Evolutionary conservation across 2,888 invertebrate genomes (phyloP), one percentile per base, ranked within the genome.

Genomic region (Lasiommata megera): DNA sequence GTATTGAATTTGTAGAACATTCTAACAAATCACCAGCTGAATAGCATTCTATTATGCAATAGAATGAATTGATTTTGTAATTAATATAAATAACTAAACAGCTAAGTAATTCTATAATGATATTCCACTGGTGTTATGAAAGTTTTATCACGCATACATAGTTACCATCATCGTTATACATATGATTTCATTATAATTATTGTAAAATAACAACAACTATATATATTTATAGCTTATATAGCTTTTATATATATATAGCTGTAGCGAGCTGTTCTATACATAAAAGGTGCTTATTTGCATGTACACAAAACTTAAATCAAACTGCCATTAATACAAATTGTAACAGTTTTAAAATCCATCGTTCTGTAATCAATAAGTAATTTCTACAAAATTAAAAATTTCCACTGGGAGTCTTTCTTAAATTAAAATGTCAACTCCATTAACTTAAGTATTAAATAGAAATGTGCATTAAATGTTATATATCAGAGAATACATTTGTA

Each of bases 81-180:
- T 44, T 14, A 29, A 28, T 43, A 12, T 31, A 29, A 16, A 31
- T 46, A 17, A 12, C 17, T 28, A 16, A 31, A 46, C 8, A 12
- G 6, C 1, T 44, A 11, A 46, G 9, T 16, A 31, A 46, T 48
- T 44, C 40, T 46, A 51, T 51, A 50, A 40, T 28, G 57, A 36
- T 47, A 53, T 53, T 57, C 57, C 44, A 53, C 57, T 53, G 47
- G 46, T 47, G 46, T 52, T 46, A 40, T n/a, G 36, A n/a, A 41
- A 1, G 11, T 43, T 61, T 66, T 59, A 68, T 68, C 68, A 67
- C 70, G 56, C 60, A 67, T 70, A 57, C 61, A 65, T 72, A 73
- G 77, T 75, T 75, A 77, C 77, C 77, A 74, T 60, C 60, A 43
- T 62, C 61, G 62, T 63, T 56, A 64, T 60, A 58, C 56, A 59